Base-by-base conservation (phyloP, 2,888 invertebrate genomes). In the Plagodis dolabraria region DNA sequence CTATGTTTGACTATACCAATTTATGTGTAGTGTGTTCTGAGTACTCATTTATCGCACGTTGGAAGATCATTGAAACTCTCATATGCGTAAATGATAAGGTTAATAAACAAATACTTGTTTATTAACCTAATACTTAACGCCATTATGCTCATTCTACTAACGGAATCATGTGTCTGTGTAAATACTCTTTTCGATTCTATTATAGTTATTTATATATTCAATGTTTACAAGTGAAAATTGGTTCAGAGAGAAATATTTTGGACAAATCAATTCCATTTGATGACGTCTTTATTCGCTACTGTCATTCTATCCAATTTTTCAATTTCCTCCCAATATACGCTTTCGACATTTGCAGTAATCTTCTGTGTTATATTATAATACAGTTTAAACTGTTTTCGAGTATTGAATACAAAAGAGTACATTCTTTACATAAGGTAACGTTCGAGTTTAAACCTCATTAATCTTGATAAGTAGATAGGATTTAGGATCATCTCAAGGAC, bases 381-480 rank as follows among this genome's bases (percentile, higher is more conserved):
- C 11, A 40, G 43, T 11, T n/a, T n/a, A 10, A 8, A 8, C 38
- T 38, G 38, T 38, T 8, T 9, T 38, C 38, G 9, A 8, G 38
- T 9, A 38, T 38, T 43, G 6, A 43, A 12, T 43, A 43, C 43
- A 43, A 2, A 43, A 6, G 43, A 43, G 12, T 43, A 5, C 12
- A 63, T 45, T 38, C 8, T 33, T 45, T 49, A 49, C 40, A 45
- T 40, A 53, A 48, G 53, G 45, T 33, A 40, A 40, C 44, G 52
- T 38, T 64, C 47, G 12, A 40, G 55, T 55, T 45, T 45, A 51
- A 46, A 76, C 77, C 76, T 74, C 76, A 76, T 80, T 86, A 86
- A 88, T 86, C 88, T 85, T 81, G 86, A 88, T 89, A 87, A 87
- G 81, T 71, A 75, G 76, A 77, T 80, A 64, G 76, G 80, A 80